Percentiles rank a stretch among this genome's conserved stretches.
Conservation (phyloP, 37 sponge, comb jelly and placozoan species). For the Chondrilla cf. caribensis region DNA sequence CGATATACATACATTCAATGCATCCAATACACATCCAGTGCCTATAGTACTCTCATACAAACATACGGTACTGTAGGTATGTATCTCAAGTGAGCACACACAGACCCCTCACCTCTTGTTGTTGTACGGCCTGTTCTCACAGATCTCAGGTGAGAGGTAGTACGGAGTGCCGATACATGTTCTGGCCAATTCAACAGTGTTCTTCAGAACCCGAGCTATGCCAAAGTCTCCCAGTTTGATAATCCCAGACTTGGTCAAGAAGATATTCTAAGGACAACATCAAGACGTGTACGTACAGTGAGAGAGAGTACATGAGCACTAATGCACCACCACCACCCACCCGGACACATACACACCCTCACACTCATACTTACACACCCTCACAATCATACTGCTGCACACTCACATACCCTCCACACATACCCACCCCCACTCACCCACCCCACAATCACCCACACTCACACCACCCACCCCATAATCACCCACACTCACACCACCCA, state of each 20-base stretch:
- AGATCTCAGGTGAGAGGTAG: conserved; percentile 98
- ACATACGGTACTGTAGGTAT: background rate
- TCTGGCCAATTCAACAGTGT: conserved; percentile 92
- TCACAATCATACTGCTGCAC: background rate
- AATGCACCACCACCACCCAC: background rate
- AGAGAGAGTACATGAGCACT: background rate
- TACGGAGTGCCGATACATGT: conserved; percentile 99
- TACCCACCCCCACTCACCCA: background rate
- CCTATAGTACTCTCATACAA: no score
- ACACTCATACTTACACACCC: no score
- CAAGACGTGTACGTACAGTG: background rate
- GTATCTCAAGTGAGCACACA: background rate
- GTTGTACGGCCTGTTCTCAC: conserved; percentile 97
- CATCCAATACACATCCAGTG: background rate
- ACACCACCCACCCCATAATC: no score
- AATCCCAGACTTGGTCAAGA: conserved; percentile 78
- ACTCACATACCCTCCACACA: background rate
- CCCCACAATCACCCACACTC: background rate
- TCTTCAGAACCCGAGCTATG: conserved; percentile 84
- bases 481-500: no score
- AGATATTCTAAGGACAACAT: conserved; percentile 75
- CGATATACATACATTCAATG: background rate
- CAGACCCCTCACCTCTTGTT: conserved; percentile 85
- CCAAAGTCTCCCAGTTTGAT: conserved; percentile 97
- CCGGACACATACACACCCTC: no score